Base-by-base conservation (phyloP, 2,797 vertebrate genomes). In the Liasis olivaceus region DNA sequence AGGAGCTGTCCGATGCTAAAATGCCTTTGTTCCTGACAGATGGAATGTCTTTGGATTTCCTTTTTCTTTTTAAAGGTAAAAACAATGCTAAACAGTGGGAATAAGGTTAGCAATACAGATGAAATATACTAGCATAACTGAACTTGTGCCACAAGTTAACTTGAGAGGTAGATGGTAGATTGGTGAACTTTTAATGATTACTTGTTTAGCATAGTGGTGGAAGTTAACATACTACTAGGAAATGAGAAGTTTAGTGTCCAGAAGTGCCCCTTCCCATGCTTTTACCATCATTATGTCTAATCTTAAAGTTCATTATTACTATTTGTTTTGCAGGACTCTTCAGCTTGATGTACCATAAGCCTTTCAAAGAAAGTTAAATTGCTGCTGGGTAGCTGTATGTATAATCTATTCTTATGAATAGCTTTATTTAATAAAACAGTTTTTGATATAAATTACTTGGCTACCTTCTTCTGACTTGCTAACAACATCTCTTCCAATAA, bases 301-400 rank as follows among this genome's bases (percentile, higher is more conserved):
- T 47, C 36, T 64, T 85, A 47, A 36, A 11, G 20, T 60, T 51
- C 12, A 47, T 36, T 66, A 2, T 69, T 85, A 12, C n/a, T 69
- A 14, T 62, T 85, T 66, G 13, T 90, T 22, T 91, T 93, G 51
- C 85, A 93, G 92, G 92, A 31, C 47, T 64, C 47, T 59, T 92
- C 92, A 90, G 31, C 24, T 47, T 84, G 51, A 60, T 14, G 22
- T 64, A 81, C 26, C 17, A 2, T 59, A 87, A 87, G 15, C 11
- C 63, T 69, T 90, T 66, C 85, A 47, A n/a, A 81, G 89, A 92
- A 88, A 69, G 56, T 47, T 54, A 59, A 60, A 26, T 92, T 42
- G 93, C 93, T 94, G 64, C 93, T 88, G 86, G 42, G 93, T 94
- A 90, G 93, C 89, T 90, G 12, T 56, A 2, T 62, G 4, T 62